Base-by-base conservation (phyloP, 2,113 vertebrate genomes). In the Entosphenus tridentatus region DNA sequence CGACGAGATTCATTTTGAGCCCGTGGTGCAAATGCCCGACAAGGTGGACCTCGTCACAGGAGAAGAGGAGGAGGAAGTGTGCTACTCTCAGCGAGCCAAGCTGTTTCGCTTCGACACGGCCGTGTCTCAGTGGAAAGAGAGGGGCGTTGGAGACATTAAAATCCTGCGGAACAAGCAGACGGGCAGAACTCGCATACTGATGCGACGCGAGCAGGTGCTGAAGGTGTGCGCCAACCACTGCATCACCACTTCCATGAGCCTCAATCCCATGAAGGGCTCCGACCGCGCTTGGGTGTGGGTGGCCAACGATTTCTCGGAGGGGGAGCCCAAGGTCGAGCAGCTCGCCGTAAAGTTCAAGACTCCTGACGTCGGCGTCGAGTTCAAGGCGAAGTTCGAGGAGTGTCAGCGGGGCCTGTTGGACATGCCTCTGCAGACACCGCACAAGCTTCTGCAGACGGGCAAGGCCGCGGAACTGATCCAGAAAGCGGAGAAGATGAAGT, bases 221-320 rank as follows among this genome's bases (percentile, higher is more conserved):
- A 98, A 98, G 74, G 93, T 98, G 8, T 98, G 93, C 71, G 92
- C 93, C 4, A 98, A 98, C 79, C 93, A 98, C 72, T 93, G 86
- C 87, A 98, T 98, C 77, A 98, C 87, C 0, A 98, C 92, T 68
- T 95, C 87, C 0, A 98, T 95, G 92, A 96, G 92, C 71, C 78
- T 98, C 18, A 95, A 98, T 73, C 88, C 84, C 1, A 80, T 98
- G 2, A 82, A 87, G 65, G 91, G 87, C 2, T 98, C 93, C 14
- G 93, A 98, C 71, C 85, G 86, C 75, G 88, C 93, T 0, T 98
- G 89, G 92, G 87, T 93, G 74, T 98, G 92, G 92, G 72, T 90
- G 74, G 93, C 93, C 11, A 95, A 74, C 75, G 93, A 98, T 73
- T 95, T 89, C 72, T 88, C 93, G 69, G 92, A 98, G 72, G 90